Evolutionary conservation across 2,113 vertebrate species (phyloP).

Genomic region (Cichladusa arquata): DNA sequence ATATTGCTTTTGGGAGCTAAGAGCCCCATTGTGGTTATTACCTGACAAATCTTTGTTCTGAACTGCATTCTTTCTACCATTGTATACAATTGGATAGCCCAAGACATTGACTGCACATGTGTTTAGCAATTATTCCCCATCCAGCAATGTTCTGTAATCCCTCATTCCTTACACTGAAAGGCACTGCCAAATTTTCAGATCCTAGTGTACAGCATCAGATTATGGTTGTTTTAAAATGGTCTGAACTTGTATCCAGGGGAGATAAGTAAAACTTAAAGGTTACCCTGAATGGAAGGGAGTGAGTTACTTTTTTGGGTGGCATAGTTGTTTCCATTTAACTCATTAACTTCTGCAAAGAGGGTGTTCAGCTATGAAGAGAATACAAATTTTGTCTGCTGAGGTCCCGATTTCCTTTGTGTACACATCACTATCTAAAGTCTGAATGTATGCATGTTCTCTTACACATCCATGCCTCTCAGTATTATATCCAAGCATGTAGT

Average conservation of each 20-base stretch:
- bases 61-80: background rate
- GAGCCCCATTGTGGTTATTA: background rate
- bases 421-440: background rate
- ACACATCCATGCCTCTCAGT: background rate
- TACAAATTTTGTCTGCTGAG: background rate
- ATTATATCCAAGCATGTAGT: background rate
- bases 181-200: background rate
- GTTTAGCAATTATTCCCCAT: background rate
- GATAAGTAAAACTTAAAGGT: background rate
- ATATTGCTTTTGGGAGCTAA: background rate
- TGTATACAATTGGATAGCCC: background rate
- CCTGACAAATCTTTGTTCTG: background rate
- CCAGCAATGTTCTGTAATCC: background rate
- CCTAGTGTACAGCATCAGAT: background rate
- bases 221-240: background rate
- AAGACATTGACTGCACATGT: background rate
- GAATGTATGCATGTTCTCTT: fast-evolving
- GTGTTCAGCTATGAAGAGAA: background rate
- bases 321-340: background rate
- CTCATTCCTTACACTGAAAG: background rate
- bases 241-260: background rate
- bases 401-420: background rate
- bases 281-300: background rate
- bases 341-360: background rate
- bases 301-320: background rate